Conservation (phyloP, 2,113 vertebrate genomes). For the Fukomys damarensis region DNA sequence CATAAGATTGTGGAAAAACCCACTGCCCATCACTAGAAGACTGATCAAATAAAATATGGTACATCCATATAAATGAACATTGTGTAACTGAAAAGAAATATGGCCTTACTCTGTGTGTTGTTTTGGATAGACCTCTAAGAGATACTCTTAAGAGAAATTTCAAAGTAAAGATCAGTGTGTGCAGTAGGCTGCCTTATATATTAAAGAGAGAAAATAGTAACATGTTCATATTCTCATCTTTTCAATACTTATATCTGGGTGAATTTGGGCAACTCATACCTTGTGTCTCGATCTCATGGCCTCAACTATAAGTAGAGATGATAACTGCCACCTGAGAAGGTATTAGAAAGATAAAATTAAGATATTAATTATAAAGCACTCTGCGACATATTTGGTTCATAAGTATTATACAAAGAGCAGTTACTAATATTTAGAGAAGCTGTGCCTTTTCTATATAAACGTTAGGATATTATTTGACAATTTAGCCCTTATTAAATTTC, state of each 20-base stretch:
- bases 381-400: not conserved
- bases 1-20: not conserved
- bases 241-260: not conserved
- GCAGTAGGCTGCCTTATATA: not conserved
- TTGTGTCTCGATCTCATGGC: not conserved
- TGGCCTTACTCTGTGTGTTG: not conserved
- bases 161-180: not conserved
- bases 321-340: not conserved
- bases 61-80: not conserved
- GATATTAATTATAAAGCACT: not conserved
- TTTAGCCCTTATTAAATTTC: not conserved
- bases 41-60: not conserved
- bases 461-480: slow-evolving; percentile 25
- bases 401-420: not conserved
- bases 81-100: not conserved
- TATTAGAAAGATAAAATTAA: slow-evolving; percentile 3
- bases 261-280: not conserved
- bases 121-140: not conserved
- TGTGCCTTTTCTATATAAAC: not conserved
- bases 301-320: not conserved
- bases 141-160: not conserved
- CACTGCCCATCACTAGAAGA: not conserved
- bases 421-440: not conserved
- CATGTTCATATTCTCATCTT: not conserved
- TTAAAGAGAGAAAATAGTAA: not conserved